Conservation (phyloP, 2,113 vertebrate genomes). For the Scomber japonicus region DNA sequence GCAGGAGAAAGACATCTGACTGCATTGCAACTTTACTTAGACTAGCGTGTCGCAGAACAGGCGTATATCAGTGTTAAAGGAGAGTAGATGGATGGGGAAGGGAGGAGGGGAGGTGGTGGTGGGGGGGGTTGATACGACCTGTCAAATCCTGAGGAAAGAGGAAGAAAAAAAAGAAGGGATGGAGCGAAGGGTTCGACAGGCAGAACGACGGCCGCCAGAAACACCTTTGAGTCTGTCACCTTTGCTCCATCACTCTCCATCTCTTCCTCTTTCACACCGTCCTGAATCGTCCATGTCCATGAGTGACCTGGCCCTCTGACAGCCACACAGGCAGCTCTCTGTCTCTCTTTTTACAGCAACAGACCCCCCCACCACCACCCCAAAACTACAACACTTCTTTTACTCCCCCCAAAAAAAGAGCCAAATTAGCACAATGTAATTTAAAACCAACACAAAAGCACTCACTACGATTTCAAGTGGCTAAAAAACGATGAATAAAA, state of each 20-base stretch:
- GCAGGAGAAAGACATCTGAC: conserved; percentile 67
- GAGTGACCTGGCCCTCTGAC: conserved; percentile 79
- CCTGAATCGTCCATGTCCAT: conserved; percentile 80
- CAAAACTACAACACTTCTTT: no score
- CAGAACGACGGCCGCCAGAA: conserved; percentile 79
- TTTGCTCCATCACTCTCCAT: conserved; percentile 88
- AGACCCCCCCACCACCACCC: no score
- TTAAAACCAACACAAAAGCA: not conserved
- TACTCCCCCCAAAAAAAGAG: not conserved
- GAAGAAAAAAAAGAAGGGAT: conserved; percentile 68
- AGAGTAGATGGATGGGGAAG: not conserved
- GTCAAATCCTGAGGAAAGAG: conserved; percentile 86
- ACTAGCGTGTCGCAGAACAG: conserved; percentile 77
- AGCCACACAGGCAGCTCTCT: not conserved
- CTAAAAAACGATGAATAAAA: not conserved
- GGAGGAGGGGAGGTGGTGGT: no score
- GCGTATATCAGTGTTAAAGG: conserved; percentile 73
- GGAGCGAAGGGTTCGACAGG: conserved; percentile 63
- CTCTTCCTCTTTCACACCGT: conserved; percentile 85
- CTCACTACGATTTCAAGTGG: not conserved
- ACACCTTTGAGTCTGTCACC: conserved; percentile 94
- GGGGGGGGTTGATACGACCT: conserved; percentile 80
- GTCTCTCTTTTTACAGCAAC: no score
- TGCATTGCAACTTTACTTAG: conserved; percentile 73
- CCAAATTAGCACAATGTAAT: conserved; percentile 2